Base-by-base conservation (phyloP, 2,797 vertebrate genomes). In the Microtus obscurus region DNA sequence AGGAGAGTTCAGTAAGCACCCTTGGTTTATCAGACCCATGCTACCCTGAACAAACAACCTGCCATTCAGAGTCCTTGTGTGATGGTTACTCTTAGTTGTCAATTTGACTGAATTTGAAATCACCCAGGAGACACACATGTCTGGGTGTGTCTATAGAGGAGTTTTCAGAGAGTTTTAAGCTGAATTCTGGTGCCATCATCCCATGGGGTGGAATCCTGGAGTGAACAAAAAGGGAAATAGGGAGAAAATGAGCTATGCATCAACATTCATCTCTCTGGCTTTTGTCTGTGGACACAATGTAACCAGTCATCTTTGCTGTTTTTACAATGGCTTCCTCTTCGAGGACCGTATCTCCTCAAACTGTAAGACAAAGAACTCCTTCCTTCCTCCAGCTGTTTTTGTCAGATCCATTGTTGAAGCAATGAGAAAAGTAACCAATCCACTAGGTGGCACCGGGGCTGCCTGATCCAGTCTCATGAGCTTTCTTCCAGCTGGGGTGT, bases 21-120 rank as follows among this genome's bases (percentile, higher is more conserved):
- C 29, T 23, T 9, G 6, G 34, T 8, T 69, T 23, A 65, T 61
- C 56, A 45, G 2, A 7, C 29, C 53, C 56, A 40, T 1, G 1
- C 48, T 23, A 5, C 8, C 31, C 21, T 43, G 29, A 48, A 45
- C 56, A 40, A 13, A 31, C 17, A 71, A 21, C 1, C 5, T 19
- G 10, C 16, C 6, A 16, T 51, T 40, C 5, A 34, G 12, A 25
- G 0, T 1, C 6, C 29, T 11, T 12, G 0, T 14, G 21, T 4
- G 14, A 56, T 17, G 31, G 51, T 61, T 34, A 74, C 17, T 45
- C 53, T 53, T 37, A 14, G 34, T 43, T 88, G 37, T 61, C 29
- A 43, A 10, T 76, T 56, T 48, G 13, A 6, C 40, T 27, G 40
- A 17, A 63, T 48, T 14, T 63, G 31, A 13, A 89, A 48, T 76